These are phyloP conservation scores for Lasioglossum villosulum DNA, from an alignment of 2,888 invertebrate species.

Conservation along the genomic window DNA sequence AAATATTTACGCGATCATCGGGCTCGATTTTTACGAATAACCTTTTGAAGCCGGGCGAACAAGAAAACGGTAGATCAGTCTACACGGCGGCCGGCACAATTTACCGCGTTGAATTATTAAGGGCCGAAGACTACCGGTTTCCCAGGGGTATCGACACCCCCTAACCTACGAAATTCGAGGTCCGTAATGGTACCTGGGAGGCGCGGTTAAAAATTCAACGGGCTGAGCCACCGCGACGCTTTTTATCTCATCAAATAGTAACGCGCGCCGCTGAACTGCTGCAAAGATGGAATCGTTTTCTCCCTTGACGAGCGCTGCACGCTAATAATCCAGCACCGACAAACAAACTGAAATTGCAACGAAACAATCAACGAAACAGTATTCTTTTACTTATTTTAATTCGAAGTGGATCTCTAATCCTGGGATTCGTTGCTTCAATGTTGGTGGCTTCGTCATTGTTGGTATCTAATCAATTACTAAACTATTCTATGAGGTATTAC, in stretches of 20 bases:
- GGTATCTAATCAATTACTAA: too few species aligned
- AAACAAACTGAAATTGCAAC: neutral
- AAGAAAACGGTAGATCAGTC: slow-evolving; percentile 64
- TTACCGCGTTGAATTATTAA: slow-evolving; percentile 82
- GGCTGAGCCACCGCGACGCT: slow-evolving; percentile 75
- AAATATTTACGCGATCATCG: slow-evolving; percentile 53
- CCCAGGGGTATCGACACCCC: slow-evolving; percentile 81
- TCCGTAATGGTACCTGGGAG: slow-evolving; percentile 70
- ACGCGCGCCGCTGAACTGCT: slow-evolving; percentile 66
- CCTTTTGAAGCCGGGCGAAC: slow-evolving; percentile 43
- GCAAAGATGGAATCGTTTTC: slow-evolving; percentile 58
- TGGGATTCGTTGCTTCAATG: neutral
- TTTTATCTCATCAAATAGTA: slow-evolving; percentile 83
- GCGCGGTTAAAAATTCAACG: slow-evolving; percentile 79
- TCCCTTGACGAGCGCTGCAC: slow-evolving; percentile 34
- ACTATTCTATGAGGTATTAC: too few species aligned
- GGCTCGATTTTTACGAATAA: slow-evolving; percentile 44
- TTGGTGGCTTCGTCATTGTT: too few species aligned
- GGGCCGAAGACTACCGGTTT: slow-evolving; percentile 77
- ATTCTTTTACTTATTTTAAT: neutral
- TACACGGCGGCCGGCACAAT: slow-evolving; percentile 77
- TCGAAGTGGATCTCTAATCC: neutral
- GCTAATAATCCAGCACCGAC: slow-evolving; percentile 34
- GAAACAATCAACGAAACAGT: neutral
- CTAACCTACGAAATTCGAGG: slow-evolving; percentile 76